These are phyloP conservation scores for Sphaeridia pumilis DNA, from an alignment of 2,888 invertebrate genomes.

Conservation along the genomic window DNA sequence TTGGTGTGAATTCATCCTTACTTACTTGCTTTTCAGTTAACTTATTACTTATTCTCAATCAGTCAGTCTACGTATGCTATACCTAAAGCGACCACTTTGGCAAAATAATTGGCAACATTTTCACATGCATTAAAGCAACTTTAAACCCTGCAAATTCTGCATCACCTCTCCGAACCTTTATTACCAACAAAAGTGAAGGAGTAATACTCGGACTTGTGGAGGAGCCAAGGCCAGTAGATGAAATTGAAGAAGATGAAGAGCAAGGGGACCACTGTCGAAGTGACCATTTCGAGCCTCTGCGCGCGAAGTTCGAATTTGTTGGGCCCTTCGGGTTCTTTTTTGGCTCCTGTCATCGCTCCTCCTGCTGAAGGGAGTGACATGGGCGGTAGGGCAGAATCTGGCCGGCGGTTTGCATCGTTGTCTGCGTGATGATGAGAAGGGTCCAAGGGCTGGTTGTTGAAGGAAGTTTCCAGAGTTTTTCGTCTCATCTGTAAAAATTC, in stretches of 20 bases:
- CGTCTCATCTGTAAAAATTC: constrained; percentile 16
- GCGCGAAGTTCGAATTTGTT: constrained; percentile 33
- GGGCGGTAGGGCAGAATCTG: constrained; percentile 9
- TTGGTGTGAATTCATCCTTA: too few relatives aligned
- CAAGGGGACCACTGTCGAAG: constrained; percentile 32
- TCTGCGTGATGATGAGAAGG: constrained; percentile 1
- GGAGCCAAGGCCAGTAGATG: constrained; percentile 36
- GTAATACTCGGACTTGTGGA: constrained; percentile 29
- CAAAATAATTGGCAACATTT: too few relatives aligned
- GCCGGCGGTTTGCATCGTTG: constrained; percentile 11
- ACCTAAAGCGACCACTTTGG: too few relatives aligned
- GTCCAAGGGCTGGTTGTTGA: constrained; percentile 2
- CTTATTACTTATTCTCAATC: too few relatives aligned
- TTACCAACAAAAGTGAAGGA: not conserved
- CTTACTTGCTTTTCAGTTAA: too few relatives aligned
- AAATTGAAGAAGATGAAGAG: constrained; percentile 34
- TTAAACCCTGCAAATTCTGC: too few relatives aligned
- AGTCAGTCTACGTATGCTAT: too few relatives aligned
- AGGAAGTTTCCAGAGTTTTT: constrained; percentile 17
- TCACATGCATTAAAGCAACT: too few relatives aligned
- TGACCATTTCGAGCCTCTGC: constrained; percentile 32
- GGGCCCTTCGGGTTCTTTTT: not conserved
- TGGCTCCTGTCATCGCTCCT: not conserved
- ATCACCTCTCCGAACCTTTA: not conserved
- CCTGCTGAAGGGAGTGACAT: constrained; percentile 12